A percentile compares a stretch with the other conserved stretches of the same genome.
Conservation (phyloP, 1,140 invertebrate species). For the Augochlora pura region DNA sequence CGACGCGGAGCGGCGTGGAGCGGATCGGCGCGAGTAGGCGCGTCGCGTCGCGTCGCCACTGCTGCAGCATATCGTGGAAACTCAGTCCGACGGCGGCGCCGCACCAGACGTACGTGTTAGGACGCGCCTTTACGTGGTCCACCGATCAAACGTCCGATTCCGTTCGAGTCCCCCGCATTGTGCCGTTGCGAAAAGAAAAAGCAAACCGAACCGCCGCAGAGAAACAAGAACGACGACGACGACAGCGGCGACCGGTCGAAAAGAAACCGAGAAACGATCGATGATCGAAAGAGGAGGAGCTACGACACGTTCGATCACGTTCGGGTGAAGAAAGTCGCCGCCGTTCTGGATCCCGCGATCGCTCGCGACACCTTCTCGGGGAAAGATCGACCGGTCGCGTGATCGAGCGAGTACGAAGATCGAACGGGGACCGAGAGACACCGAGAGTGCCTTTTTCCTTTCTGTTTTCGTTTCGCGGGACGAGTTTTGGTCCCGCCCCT, state of each 20-base stretch:
- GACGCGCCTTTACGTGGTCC: constrained; percentile 49
- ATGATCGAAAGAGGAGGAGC: too few relatives aligned
- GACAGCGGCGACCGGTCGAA: too few relatives aligned
- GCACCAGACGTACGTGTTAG: constrained; percentile 66
- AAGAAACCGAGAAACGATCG: not conserved
- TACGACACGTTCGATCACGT: not conserved
- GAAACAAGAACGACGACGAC: not conserved
- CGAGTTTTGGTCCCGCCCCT: constrained; percentile 19
- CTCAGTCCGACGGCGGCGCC: constrained; percentile 72
- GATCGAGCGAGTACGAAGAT: not conserved
- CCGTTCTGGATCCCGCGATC: constrained; percentile 11
- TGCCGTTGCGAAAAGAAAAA: not conserved
- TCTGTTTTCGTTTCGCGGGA: constrained; percentile 38
- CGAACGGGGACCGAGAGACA: not conserved
- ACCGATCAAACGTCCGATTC: constrained; percentile 24
- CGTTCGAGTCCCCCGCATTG: constrained; percentile 21
- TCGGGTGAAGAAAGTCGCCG: too few relatives aligned
- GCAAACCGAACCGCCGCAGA: not conserved
- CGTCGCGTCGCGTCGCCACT: constrained; percentile 51
- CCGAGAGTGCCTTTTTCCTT: constrained; percentile 54
- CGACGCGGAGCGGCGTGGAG: constrained; percentile 42
- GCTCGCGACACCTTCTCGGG: not conserved
- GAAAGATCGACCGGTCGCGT: not conserved
- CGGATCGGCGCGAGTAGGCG: constrained; percentile 7
- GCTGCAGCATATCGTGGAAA: constrained; percentile 61